These are phyloP conservation scores for Alethe castanea DNA, from an alignment of 2,113 vertebrate genomes.

Conservation along the genomic window DNA sequence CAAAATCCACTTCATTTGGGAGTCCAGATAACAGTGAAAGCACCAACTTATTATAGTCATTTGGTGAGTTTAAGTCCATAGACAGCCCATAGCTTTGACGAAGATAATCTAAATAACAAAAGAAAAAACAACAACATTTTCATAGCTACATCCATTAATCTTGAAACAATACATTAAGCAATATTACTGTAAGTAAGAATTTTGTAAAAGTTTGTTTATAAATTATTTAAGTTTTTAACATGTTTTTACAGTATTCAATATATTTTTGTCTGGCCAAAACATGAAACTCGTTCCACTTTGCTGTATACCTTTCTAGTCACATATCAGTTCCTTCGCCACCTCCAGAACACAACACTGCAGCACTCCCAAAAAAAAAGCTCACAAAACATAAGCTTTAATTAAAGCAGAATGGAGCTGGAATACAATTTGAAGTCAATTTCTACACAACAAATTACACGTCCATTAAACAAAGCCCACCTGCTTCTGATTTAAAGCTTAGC, in stretches of 20 bases:
- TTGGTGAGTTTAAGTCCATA: conserved; percentile 92
- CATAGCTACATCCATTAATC: neutral
- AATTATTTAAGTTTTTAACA: neutral
- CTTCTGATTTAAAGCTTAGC: neutral
- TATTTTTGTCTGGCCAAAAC: neutral
- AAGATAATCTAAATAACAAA: conserved; percentile 87
- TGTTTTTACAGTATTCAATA: neutral
- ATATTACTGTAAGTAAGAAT: neutral
- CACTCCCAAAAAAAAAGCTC: neutral
- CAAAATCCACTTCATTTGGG: conserved; percentile 99
- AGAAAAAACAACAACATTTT: neutral
- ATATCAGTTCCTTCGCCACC: neutral
- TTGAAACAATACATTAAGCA: neutral
- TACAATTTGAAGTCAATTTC: neutral
- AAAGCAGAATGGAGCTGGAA: neutral
- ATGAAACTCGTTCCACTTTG: neutral
- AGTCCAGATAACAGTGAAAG: conserved; percentile 98
- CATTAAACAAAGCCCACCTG: neutral
- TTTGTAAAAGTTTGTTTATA: neutral
- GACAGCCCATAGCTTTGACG: conserved; percentile 99
- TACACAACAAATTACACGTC: neutral
- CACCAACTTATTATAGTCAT: conserved; percentile 99
- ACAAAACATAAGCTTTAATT: neutral
- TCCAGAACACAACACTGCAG: neutral
- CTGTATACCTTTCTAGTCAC: neutral